Conservation (phyloP, 2,113 vertebrate genomes). For the Rhizomys pruinosus region DNA sequence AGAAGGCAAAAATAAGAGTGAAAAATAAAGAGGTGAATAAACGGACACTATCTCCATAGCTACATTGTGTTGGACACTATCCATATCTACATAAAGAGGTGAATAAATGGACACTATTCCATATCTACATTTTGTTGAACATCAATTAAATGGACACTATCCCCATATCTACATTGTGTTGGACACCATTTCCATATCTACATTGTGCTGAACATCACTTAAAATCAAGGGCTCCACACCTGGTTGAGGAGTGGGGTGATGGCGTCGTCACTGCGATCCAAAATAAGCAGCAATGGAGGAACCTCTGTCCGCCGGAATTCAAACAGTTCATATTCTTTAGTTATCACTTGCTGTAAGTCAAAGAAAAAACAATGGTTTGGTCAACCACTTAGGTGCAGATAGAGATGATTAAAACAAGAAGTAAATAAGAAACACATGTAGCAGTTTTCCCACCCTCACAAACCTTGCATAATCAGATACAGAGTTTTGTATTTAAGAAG, state of each 20-base stretch:
- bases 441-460: neutral
- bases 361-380: neutral
- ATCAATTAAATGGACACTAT: neutral
- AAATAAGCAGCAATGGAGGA: conserved; percentile 94
- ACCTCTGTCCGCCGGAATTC: conserved; percentile 98
- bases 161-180: neutral
- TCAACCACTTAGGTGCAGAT: neutral
- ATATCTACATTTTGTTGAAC: neutral
- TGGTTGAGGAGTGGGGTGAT: conserved; percentile 93
- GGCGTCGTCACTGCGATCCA: conserved; percentile 95
- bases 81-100: neutral
- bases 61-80: too few species aligned
- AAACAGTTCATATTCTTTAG: conserved; percentile 97
- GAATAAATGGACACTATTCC: neutral
- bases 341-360: conserved; percentile 94
- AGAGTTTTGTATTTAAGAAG: conserved; percentile 36
- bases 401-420: neutral
- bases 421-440: neutral
- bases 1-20: conserved; percentile 10
- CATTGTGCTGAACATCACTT: neutral
- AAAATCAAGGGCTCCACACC: conserved; percentile 72
- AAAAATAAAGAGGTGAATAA: conserved; percentile 11
- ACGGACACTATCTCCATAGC: neutral
- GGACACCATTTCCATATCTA: neutral
- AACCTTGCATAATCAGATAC: conserved; percentile 30